Conservation (phyloP, 2,113 vertebrate species). For the Eupsittula cactorum region DNA sequence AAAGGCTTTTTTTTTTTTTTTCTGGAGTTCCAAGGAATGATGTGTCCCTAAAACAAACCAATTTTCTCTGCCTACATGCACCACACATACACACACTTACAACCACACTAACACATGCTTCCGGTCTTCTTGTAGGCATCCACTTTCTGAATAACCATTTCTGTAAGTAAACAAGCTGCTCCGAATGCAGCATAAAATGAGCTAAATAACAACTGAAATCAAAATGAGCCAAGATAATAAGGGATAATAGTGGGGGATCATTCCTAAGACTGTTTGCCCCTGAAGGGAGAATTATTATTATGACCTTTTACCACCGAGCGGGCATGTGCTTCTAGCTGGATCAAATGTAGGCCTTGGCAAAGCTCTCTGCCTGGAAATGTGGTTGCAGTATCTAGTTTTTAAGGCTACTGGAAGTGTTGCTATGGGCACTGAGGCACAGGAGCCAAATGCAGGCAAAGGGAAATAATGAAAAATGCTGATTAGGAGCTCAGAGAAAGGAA, state of each 20-base stretch:
- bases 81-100: neutral
- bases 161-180: constrained; percentile 48
- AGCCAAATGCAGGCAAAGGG: constrained; percentile 63
- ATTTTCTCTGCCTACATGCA: neutral
- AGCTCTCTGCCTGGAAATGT: constrained; percentile 1
- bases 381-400: constrained; percentile 38
- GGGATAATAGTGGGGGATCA: constrained; percentile 29
- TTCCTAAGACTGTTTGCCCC: constrained; percentile 60
- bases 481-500: constrained; percentile 72
- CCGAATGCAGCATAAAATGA: neutral
- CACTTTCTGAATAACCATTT: neutral
- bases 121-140: neutral
- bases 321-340: constrained; percentile 41
- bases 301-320: constrained; percentile 21
- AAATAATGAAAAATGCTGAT: constrained; percentile 81
- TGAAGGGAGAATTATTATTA: constrained; percentile 60
- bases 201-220: constrained; percentile 56
- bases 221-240: constrained; percentile 58
- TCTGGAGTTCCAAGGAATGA: constrained; percentile 14
- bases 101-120: neutral
- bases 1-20: neutral
- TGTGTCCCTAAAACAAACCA: constrained; percentile 22
- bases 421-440: constrained; percentile 62
- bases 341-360: constrained; percentile 47
- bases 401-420: constrained; percentile 51